Evolutionary conservation across 2,888 invertebrate species (phyloP).

Genomic region (Catocala fraxini): DNA sequence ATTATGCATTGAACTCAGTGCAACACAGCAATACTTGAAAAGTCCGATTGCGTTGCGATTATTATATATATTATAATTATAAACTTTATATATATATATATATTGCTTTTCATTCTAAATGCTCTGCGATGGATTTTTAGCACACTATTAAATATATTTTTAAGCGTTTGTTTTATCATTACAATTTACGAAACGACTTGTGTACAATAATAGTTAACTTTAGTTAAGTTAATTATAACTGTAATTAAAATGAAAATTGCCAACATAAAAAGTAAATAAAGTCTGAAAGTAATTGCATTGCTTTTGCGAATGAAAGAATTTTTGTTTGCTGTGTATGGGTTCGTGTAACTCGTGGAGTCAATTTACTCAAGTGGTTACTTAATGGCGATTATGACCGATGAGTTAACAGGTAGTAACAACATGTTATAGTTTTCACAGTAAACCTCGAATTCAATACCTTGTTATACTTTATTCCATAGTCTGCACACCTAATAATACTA

Average conservation of each 20-base stretch:
- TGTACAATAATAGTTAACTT: neutral
- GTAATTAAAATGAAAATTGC: no score
- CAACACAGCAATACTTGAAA: neutral
- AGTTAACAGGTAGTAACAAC: conserved; percentile 11
- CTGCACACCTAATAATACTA: conserved; percentile 7
- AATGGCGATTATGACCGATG: conserved; percentile 14
- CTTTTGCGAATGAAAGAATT: neutral
- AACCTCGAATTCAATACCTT: conserved; percentile 19
- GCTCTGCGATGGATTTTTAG: neutral
- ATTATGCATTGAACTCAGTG: no score
- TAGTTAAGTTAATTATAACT: no score
- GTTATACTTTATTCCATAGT: conserved; percentile 9
- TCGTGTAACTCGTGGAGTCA: neutral
- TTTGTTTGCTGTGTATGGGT: neutral
- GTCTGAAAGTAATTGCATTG: neutral
- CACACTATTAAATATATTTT: neutral
- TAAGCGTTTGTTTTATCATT: neutral
- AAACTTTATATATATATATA: neutral
- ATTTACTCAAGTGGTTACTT: conserved; percentile 23
- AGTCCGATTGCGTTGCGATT: neutral
- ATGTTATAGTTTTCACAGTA: conserved; percentile 2
- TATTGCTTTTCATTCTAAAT: neutral
- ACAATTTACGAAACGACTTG: neutral
- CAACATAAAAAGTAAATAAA: no score
- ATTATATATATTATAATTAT: conserved; percentile 3